Conservation (phyloP, 1,140 invertebrate species). For the Listronotus oregonensis region DNA sequence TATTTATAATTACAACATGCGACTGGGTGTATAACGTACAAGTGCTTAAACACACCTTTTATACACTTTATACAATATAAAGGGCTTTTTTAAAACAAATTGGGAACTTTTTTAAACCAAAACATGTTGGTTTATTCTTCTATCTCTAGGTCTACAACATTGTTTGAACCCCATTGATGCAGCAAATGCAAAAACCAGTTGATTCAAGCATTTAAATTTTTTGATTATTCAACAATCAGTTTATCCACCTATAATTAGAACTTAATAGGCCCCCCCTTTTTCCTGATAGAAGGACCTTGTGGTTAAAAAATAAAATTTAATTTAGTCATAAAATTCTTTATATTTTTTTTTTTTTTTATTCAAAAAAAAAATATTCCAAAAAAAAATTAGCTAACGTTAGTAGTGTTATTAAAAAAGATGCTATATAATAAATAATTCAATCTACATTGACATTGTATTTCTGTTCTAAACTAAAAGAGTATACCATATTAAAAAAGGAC, state of each 20-base stretch:
- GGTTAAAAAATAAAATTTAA: constrained; percentile 53
- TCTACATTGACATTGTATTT: no score
- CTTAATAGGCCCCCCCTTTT: constrained; percentile 60
- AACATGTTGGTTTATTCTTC: constrained; percentile 44
- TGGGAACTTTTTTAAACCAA: constrained; percentile 37
- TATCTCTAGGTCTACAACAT: constrained; percentile 46
- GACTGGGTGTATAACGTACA: constrained; percentile 25
- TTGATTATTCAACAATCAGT: constrained; percentile 38
- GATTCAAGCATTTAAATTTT: constrained; percentile 42
- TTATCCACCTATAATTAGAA: constrained; percentile 53
- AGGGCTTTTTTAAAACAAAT: constrained; percentile 42
- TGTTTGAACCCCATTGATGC: constrained; percentile 45
- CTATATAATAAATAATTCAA: no score
- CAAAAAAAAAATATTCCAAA: no score
- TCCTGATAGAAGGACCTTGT: constrained; percentile 75
- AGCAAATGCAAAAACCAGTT: constrained; percentile 43
- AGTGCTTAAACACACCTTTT: constrained; percentile 28
- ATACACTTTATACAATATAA: constrained; percentile 36
- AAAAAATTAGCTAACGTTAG: no score
- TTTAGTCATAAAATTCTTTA: no score
- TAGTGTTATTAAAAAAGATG: no score
- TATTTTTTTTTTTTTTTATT: no score
- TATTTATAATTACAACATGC: constrained; percentile 14
- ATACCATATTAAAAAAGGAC: no score
- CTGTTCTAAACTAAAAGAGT: no score